phyloP scores from a whole-genome alignment of 2,888 invertebrate genomes.

The Drosophila demipolita region DNA sequence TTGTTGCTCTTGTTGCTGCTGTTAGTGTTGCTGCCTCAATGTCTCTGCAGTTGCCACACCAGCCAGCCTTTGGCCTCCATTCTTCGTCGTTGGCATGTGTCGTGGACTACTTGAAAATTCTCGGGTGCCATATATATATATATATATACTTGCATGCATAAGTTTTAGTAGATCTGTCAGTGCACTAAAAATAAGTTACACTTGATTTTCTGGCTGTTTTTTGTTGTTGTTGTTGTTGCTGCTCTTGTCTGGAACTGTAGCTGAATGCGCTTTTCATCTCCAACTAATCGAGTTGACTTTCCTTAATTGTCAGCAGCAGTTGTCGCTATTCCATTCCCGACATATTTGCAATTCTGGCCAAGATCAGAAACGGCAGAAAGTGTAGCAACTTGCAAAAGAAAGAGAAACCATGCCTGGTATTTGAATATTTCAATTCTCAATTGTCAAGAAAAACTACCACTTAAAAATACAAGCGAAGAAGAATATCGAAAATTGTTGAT shows the following conservation, averaged over 20 bases:
- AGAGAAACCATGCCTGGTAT: constrained; percentile 24
- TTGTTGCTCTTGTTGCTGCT: constrained; percentile 20
- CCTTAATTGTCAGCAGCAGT: constrained; percentile 11
- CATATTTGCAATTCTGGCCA: constrained; percentile 32
- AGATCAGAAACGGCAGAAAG: constrained; percentile 37
- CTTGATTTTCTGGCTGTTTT: constrained; percentile 44
- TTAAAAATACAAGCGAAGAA: background rate
- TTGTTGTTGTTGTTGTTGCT: background rate
- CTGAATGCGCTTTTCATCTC: constrained; percentile 27
- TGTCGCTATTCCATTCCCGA: constrained; percentile 10
- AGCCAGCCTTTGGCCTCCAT: constrained; percentile 35
- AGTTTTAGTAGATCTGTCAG: constrained; percentile 20
- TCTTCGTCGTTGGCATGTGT: constrained; percentile 33
- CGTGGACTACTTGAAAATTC: constrained; percentile 36
- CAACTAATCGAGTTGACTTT: constrained; percentile 10
- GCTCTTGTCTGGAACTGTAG: background rate
- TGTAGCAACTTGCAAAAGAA: constrained; percentile 1
- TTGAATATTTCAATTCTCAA: background rate
- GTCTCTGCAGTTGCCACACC: constrained; percentile 54
- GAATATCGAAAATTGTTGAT: background rate
- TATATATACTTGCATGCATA: constrained; percentile 5
- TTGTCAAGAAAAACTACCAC: background rate
- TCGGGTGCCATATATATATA: constrained; percentile 6
- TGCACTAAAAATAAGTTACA: constrained; percentile 54
- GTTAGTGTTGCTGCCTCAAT: constrained; percentile 45